Evolutionary conservation across 1,140 invertebrate genomes (phyloP).

Genomic region (Caerostris extrusa): DNA sequence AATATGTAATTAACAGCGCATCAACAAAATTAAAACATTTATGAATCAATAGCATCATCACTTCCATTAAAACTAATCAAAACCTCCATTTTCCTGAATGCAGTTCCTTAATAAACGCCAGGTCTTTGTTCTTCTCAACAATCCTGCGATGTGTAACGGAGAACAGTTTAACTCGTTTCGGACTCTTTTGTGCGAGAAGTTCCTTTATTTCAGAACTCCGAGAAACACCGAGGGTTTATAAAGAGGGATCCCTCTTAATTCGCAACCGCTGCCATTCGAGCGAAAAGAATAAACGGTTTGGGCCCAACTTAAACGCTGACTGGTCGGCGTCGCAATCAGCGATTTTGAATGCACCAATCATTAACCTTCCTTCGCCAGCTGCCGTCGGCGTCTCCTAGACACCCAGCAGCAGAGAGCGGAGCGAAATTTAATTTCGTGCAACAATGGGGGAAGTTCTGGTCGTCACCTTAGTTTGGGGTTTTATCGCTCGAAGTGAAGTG

Average conservation of each 20-base stretch:
- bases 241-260: conserved; percentile 5
- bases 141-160: background rate
- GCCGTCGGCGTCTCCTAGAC: conserved; percentile 43
- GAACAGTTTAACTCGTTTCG: background rate
- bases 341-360: conserved; percentile 65
- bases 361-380: conserved; percentile 54
- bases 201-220: background rate
- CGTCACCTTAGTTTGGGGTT: background rate
- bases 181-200: background rate
- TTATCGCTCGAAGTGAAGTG: background rate
- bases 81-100: too few species aligned
- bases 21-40: too few species aligned
- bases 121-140: background rate
- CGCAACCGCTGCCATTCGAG: background rate
- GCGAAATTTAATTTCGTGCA: conserved; percentile 65
- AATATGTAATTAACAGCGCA: too few species aligned
- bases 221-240: background rate
- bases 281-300: conserved; percentile 16
- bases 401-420: background rate
- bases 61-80: too few species aligned
- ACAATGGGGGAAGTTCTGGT: conserved; percentile 41
- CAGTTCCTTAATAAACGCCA: background rate
- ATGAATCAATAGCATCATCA: too few species aligned
- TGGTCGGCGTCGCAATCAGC: conserved; percentile 19
- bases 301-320: conserved; percentile 24